Percentiles rank a stretch among this genome's conserved stretches.
Evolutionary conservation across 2,797 vertebrate genomes (phyloP).

Genomic region (Lindbergichthys nudifrons): DNA sequence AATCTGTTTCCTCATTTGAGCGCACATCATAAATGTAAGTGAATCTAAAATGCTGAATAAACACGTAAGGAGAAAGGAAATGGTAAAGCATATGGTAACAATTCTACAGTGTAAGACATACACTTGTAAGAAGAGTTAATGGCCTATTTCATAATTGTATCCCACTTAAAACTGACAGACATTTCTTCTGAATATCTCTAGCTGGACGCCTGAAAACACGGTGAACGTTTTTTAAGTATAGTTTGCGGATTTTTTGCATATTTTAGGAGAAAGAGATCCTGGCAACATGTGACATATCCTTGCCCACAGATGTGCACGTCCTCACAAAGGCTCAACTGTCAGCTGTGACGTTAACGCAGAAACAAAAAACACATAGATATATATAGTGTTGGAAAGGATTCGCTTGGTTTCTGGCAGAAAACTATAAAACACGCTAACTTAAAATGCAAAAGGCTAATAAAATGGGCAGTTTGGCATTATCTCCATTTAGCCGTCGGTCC

Average conservation of each 20-base stretch:
- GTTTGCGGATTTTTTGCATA: background rate
- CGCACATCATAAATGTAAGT: background rate
- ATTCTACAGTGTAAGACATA: background rate
- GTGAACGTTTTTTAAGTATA: background rate
- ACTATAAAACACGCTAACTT: background rate
- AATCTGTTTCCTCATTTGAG: background rate
- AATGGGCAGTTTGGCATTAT: conserved; percentile 2
- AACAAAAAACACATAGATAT: too few relatives aligned
- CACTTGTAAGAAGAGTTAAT: too few relatives aligned
- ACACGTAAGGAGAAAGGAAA: background rate
- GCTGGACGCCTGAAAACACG: background rate
- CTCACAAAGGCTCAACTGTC: background rate
- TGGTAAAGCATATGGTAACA: background rate
- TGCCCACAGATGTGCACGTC: background rate
- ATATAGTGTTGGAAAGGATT: too few relatives aligned
- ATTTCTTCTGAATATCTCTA: background rate
- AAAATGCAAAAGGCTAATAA: background rate
- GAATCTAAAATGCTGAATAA: background rate
- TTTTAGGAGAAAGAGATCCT: background rate
- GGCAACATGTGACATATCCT: background rate
- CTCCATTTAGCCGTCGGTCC: conserved; percentile 37
- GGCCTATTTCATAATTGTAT: too few relatives aligned
- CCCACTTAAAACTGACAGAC: too few relatives aligned
- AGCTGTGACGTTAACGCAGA: background rate
- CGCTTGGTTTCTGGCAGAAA: too few relatives aligned